Evolutionary conservation across 2,797 vertebrate genomes (phyloP).

Genomic region (Allobates femoralis): DNA sequence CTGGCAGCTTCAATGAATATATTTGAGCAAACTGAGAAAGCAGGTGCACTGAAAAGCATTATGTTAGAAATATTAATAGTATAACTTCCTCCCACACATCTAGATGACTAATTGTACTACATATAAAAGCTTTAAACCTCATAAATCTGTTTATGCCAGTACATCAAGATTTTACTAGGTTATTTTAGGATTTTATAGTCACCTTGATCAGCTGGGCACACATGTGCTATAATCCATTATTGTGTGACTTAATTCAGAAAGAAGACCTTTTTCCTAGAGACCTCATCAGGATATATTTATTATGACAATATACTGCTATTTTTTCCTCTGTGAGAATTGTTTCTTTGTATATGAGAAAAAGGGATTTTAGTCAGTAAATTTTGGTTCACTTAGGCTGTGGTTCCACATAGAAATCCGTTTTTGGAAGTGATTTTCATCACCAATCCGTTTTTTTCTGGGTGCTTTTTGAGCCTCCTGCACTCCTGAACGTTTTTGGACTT

Average conservation of each 20-base stretch:
- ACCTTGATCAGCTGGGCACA: not conserved
- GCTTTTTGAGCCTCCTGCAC: too few species aligned
- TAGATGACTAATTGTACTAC: not conserved
- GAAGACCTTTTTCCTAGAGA: not conserved
- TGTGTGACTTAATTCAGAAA: not conserved
- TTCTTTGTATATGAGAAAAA: too few species aligned
- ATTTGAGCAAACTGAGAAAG: not conserved
- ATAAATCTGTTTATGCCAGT: not conserved
- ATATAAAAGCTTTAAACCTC: constrained; percentile 1
- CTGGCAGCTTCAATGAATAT: not conserved
- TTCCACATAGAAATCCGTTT: too few species aligned
- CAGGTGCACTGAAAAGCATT: not conserved
- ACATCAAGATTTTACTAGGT: constrained; percentile 11
- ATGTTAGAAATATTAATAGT: not conserved
- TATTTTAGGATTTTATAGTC: constrained; percentile 10
- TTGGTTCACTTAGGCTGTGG: too few species aligned
- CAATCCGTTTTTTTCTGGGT: too few species aligned
- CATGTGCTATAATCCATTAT: not conserved
- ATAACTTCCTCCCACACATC: constrained; percentile 4
- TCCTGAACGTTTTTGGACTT: too few species aligned
- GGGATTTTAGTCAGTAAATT: too few species aligned
- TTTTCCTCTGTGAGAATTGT: not conserved
- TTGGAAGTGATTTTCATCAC: too few species aligned
- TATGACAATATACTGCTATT: not conserved
- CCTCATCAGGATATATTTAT: not conserved